phyloP scores from a whole-genome alignment of 2,113 vertebrate genomes.

The Carettochelys insculpta region DNA sequence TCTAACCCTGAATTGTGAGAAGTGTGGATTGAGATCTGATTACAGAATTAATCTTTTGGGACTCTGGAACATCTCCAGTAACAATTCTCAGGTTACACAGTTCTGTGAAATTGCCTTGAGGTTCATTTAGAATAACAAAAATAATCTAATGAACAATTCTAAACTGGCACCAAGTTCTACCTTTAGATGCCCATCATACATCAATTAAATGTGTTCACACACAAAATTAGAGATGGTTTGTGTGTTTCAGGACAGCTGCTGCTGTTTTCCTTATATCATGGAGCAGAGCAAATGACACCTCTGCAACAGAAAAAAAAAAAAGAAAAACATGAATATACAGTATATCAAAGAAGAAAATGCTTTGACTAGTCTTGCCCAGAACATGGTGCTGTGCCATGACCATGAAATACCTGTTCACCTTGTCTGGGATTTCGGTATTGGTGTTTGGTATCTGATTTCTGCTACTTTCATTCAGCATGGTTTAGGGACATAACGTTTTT shows the following conservation, averaged over 20 bases:
- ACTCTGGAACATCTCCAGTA: background rate
- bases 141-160: background rate
- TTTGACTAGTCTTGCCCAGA: background rate
- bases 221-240: background rate
- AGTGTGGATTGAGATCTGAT: background rate
- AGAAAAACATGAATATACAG: background rate
- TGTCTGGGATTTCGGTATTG: background rate
- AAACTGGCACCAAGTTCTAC: background rate
- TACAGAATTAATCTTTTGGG: background rate
- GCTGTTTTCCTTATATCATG: background rate
- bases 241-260: background rate
- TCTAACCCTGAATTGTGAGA: background rate
- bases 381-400: background rate
- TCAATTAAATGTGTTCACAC: background rate
- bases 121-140: background rate
- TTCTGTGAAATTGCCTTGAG: background rate
- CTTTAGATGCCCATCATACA: background rate
- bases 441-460: background rate
- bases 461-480: constrained; percentile 22
- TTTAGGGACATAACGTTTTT: background rate
- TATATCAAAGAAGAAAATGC: background rate
- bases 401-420: background rate
- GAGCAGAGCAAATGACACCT: background rate
- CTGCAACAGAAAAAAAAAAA: background rate
- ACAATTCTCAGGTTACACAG: background rate